phyloP scores from a whole-genome alignment of 2,888 invertebrate species.

The Panzeria rudis region DNA sequence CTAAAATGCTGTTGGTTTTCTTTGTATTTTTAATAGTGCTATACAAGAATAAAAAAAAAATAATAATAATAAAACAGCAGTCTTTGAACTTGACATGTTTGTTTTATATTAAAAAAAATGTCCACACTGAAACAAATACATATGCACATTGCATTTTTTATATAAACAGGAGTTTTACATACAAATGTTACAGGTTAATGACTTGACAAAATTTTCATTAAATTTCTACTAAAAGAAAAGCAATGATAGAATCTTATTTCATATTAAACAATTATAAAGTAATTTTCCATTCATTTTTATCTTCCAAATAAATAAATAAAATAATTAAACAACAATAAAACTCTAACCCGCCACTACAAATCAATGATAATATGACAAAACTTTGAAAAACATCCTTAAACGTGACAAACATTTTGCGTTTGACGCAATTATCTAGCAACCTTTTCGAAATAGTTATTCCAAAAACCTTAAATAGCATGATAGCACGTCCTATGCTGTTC shows the following conservation, averaged over 20 bases:
- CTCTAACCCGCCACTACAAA: background rate
- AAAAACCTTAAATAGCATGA: background rate
- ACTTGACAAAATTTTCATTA: slow-evolving; percentile 24
- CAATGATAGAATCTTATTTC: background rate
- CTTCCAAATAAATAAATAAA: background rate
- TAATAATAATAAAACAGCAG: slow-evolving; percentile 34
- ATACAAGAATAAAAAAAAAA: background rate
- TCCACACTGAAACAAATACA: background rate
- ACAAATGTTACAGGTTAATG: slow-evolving; percentile 50
- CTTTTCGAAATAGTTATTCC: slow-evolving; percentile 7
- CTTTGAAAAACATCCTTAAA: background rate
- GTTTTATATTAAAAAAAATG: slow-evolving; percentile 49
- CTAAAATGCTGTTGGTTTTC: slow-evolving; percentile 64
- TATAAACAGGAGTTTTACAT: slow-evolving; percentile 44
- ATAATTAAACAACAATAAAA: background rate
- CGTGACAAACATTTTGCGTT: slow-evolving; percentile 3
- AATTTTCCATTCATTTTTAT: slow-evolving; percentile 7
- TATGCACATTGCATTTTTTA: background rate
- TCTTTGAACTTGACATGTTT: slow-evolving; percentile 70
- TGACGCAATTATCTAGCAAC: slow-evolving; percentile 19
- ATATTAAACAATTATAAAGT: slow-evolving; percentile 11
- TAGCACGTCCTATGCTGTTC: background rate
- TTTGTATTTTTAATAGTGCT: slow-evolving; percentile 62
- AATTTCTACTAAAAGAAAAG: background rate
- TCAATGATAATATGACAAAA: slow-evolving; percentile 42